phyloP scores from a whole-genome alignment of 2,797 vertebrate species.

The Morus bassanus region DNA sequence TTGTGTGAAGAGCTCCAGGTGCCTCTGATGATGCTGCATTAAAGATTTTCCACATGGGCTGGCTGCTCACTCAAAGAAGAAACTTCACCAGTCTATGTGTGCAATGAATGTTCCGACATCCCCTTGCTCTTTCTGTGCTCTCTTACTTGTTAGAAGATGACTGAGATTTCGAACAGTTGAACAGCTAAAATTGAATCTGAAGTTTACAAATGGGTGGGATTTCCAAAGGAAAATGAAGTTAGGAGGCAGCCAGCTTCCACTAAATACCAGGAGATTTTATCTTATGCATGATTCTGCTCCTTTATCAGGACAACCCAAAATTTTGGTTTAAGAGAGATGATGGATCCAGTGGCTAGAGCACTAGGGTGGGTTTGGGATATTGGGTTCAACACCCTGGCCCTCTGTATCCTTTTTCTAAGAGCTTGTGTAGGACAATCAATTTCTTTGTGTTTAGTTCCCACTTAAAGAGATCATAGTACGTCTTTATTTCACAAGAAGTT shows the following conservation, averaged over 20 bases:
- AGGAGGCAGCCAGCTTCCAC: background rate
- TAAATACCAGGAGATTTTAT: background rate
- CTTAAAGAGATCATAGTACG: fast-evolving
- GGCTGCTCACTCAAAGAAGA: conserved; percentile 39
- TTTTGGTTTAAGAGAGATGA: background rate
- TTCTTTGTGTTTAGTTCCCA: background rate
- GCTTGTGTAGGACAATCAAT: background rate
- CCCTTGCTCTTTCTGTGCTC: conserved; percentile 42
- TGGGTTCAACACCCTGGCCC: background rate
- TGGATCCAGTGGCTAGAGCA: background rate
- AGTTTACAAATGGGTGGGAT: background rate
- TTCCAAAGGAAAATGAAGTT: background rate
- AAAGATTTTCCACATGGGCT: background rate
- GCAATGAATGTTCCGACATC: background rate
- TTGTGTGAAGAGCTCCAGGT: conserved; percentile 3
- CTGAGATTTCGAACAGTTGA: conserved; percentile 24
- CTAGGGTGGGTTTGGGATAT: background rate
- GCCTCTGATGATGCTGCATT: background rate
- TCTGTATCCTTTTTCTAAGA: background rate
- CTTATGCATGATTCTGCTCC: background rate
- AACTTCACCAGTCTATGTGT: background rate
- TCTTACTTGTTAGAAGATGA: conserved; percentile 15
- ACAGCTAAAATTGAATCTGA: conserved; percentile 9
- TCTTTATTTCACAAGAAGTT: background rate
- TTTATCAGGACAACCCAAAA: background rate